Conservation (phyloP, 2,113 vertebrate genomes). For the Sphyrna mokarran region DNA sequence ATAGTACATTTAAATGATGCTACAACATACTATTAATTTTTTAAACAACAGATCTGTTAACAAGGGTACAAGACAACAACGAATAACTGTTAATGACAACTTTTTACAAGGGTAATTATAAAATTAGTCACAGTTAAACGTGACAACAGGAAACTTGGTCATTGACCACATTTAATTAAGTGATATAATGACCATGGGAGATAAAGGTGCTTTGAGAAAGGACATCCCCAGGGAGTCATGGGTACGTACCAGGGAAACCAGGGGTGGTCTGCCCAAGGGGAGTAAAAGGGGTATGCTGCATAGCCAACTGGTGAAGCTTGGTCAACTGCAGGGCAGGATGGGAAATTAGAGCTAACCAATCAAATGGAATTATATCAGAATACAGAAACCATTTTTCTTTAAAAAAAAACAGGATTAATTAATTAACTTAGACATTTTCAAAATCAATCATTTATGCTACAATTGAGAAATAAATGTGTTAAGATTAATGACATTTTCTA, state of each 20-base stretch:
- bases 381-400: slow-evolving; percentile 75
- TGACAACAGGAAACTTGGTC: slow-evolving; percentile 51
- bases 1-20: slow-evolving; percentile 41
- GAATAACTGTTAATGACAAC: slow-evolving; percentile 45
- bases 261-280: slow-evolving; percentile 96
- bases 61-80: slow-evolving; percentile 46
- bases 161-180: slow-evolving; percentile 61
- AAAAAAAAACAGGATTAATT: slow-evolving; percentile 55
- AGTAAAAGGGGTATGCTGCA: slow-evolving; percentile 96
- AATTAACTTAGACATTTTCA: slow-evolving; percentile 48
- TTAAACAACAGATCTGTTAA: slow-evolving; percentile 41
- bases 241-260: slow-evolving; percentile 98
- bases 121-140: slow-evolving; percentile 47
- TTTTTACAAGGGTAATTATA: slow-evolving; percentile 40
- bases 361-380: slow-evolving; percentile 89
- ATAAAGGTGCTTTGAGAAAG: slow-evolving; percentile 72
- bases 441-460: slow-evolving; percentile 43
- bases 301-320: slow-evolving; percentile 99
- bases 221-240: slow-evolving; percentile 79
- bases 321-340: slow-evolving; percentile 97
- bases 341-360: slow-evolving; percentile 96
- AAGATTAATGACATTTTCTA: slow-evolving; percentile 44
- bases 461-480: background rate
- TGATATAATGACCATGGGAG: slow-evolving; percentile 70
- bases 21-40: slow-evolving; percentile 41